A percentile compares a stretch with the other conserved stretches of the same genome.
These are phyloP conservation scores for Caloenas nicobarica DNA, from an alignment of 2,113 vertebrate species.

Conservation along the genomic window DNA sequence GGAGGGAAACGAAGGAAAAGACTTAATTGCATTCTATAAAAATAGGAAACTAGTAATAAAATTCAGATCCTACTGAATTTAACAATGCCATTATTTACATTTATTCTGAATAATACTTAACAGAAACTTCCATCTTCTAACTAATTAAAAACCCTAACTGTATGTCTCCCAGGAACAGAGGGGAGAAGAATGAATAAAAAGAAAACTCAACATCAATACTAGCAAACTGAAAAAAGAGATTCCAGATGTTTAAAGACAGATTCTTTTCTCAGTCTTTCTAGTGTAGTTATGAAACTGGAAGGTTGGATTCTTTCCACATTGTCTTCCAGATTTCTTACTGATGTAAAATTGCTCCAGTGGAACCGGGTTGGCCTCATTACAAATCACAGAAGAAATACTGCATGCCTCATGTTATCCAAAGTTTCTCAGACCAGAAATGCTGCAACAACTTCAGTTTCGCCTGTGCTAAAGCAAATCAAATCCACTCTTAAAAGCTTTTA, in stretches of 20 bases:
- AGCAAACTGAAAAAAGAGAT: conserved; percentile 24
- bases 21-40: not conserved
- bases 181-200: conserved; percentile 11
- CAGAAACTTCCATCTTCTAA: conserved; percentile 7
- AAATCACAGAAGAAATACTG: not conserved
- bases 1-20: not conserved
- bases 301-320: not conserved
- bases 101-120: not conserved
- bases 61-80: not conserved
- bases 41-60: conserved; percentile 5
- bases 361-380: not conserved
- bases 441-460: not conserved
- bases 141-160: conserved; percentile 7
- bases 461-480: not conserved
- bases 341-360: conserved; percentile 16
- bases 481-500: not conserved
- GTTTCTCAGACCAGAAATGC: not conserved
- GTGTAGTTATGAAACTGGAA: conserved; percentile 22
- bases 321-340: conserved; percentile 16
- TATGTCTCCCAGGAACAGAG: not conserved
- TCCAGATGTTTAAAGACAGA: conserved; percentile 27
- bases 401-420: not conserved
- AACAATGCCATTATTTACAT: conserved; percentile 2
- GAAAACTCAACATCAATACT: not conserved
- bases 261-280: not conserved